These are phyloP conservation scores for Thunnus maccoyii DNA, from an alignment of 2,113 vertebrate genomes.

Conservation along the genomic window DNA sequence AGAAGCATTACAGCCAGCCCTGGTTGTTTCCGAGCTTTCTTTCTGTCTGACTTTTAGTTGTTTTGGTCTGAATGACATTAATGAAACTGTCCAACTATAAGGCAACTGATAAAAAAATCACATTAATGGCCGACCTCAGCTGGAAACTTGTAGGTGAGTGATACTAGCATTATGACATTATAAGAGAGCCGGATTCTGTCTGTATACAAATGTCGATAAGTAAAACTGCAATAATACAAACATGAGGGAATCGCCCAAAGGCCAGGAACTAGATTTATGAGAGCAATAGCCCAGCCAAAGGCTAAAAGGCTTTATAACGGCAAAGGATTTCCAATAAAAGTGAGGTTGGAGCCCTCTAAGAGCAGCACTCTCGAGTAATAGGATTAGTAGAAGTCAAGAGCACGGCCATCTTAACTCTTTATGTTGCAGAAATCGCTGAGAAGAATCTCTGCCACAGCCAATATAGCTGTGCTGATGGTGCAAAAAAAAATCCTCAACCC, in stretches of 20 bases:
- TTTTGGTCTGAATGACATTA: slow-evolving; percentile 40
- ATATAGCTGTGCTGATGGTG: slow-evolving; percentile 70
- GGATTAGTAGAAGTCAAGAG: slow-evolving; percentile 84
- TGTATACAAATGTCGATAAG: slow-evolving; percentile 60
- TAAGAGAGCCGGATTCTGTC: slow-evolving; percentile 9
- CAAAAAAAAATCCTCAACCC: slow-evolving; percentile 53
- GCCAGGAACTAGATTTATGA: slow-evolving; percentile 76
- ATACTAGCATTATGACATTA: slow-evolving; percentile 21
- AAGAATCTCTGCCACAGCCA: slow-evolving; percentile 72
- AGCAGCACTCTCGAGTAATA: slow-evolving; percentile 84
- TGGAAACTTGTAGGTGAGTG: slow-evolving; percentile 24
- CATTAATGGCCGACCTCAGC: slow-evolving; percentile 9
- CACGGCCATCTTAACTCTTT: slow-evolving; percentile 79
- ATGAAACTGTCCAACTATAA: slow-evolving; percentile 48
- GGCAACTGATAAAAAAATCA: slow-evolving; percentile 25
- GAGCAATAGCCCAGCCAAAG: slow-evolving; percentile 81
- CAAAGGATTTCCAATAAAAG: slow-evolving; percentile 86
- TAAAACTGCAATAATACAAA: slow-evolving; percentile 70
- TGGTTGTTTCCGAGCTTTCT: slow-evolving; percentile 53
- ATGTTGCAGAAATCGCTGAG: slow-evolving; percentile 78
- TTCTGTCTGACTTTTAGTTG: slow-evolving; percentile 60
- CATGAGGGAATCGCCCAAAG: slow-evolving; percentile 67
- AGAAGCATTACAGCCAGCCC: slow-evolving; percentile 68
- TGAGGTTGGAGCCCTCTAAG: slow-evolving; percentile 81
- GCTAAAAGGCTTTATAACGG: slow-evolving; percentile 84